Evolutionary conservation across 2,888 invertebrate genomes (phyloP).

Genomic region (Nowickia ferox): DNA sequence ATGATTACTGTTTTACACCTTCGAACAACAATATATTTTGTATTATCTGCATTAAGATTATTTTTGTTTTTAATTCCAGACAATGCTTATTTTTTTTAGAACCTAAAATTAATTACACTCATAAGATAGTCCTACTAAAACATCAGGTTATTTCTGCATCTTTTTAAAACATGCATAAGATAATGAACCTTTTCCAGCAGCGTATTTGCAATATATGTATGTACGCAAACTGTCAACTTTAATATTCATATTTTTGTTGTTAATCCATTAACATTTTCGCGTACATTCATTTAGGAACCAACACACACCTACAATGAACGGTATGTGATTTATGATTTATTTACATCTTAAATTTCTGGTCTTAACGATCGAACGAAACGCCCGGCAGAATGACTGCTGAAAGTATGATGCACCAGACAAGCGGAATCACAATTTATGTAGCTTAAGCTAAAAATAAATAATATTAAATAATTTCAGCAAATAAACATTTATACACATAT

Average conservation of each 20-base stretch:
- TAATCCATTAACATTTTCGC: not conserved
- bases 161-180: no score
- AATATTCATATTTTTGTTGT: not conserved
- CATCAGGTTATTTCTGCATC: no score
- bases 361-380: not conserved
- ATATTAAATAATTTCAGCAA: slow-evolving; percentile 10
- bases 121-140: no score
- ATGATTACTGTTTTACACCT: slow-evolving; percentile 1
- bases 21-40: slow-evolving; percentile 3
- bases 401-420: slow-evolving; percentile 11
- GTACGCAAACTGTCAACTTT: not conserved
- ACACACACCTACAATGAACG: slow-evolving; percentile 48
- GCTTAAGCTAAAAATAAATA: not conserved
- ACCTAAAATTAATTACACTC: not conserved
- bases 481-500: slow-evolving; percentile 11
- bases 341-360: slow-evolving; percentile 40
- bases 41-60: not conserved
- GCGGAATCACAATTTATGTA: slow-evolving; percentile 8
- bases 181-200: no score
- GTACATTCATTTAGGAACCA: not conserved
- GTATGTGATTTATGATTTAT: slow-evolving; percentile 53
- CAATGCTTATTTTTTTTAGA: not conserved
- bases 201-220: no score
- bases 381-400: not conserved
- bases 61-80: slow-evolving; percentile 9